Percentiles rank a stretch among this genome's conserved stretches.
These are phyloP conservation scores for Hexactinellida sp. DNA, from an alignment of 37 sponge, comb jelly and placozoan species.

Conservation along the genomic window DNA sequence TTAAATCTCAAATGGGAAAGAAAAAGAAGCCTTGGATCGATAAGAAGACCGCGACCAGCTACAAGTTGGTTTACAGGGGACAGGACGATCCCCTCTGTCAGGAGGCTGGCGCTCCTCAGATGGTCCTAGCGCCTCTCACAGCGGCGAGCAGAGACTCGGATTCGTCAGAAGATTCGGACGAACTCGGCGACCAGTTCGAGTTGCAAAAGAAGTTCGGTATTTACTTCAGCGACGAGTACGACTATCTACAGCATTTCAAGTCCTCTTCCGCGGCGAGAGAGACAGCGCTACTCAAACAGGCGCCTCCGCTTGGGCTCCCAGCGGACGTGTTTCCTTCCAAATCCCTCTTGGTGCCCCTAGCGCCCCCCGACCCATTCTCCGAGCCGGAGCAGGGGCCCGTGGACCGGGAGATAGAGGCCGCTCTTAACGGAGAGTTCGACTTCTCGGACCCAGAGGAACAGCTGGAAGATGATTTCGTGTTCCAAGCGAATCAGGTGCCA, in stretches of 20 bases:
- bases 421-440: conserved; percentile 68
- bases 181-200: conserved; percentile 25
- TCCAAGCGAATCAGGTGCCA: conserved; percentile 23
- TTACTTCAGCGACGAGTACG: conserved; percentile 78
- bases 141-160: neutral
- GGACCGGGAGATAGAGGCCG: conserved; percentile 93
- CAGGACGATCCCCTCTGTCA: conserved; percentile 75
- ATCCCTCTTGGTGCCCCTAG: neutral
- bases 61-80: conserved; percentile 72
- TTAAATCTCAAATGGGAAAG: conserved; percentile 36
- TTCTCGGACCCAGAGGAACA: conserved; percentile 21
- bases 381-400: conserved; percentile 29
- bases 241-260: conserved; percentile 90
- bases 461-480: conserved; percentile 89
- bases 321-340: conserved; percentile 55
- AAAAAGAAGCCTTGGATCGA: conserved; percentile 95
- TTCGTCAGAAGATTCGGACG: neutral
- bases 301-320: conserved; percentile 24
- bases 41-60: conserved; percentile 77
- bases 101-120: conserved; percentile 52
- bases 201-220: conserved; percentile 77
- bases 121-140: conserved; percentile 41
- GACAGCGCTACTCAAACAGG: neutral
- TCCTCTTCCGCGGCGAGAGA: conserved; percentile 9
- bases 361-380: neutral